These are phyloP conservation scores for Drosophila pallidifrons DNA, from an alignment of 1,140 invertebrate species.

Conservation along the genomic window DNA sequence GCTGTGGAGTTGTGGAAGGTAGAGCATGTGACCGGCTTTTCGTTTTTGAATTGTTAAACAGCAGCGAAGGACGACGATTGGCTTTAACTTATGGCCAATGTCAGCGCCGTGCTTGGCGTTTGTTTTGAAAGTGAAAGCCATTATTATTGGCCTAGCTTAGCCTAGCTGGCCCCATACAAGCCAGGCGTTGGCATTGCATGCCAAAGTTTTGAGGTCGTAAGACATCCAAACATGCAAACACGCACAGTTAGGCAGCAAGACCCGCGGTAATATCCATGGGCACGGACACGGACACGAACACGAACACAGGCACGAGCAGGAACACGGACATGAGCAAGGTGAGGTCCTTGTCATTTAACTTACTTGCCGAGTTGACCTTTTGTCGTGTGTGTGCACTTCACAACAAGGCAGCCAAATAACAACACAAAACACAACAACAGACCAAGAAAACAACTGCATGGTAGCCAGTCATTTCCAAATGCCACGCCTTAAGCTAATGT, in stretches of 20 bases:
- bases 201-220: constrained; percentile 75
- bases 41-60: constrained; percentile 65
- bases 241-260: constrained; percentile 52
- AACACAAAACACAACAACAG: constrained; percentile 5
- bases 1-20: background rate
- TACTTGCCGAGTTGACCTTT: constrained; percentile 76
- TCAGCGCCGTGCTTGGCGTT: constrained; percentile 47
- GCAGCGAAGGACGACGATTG: constrained; percentile 74
- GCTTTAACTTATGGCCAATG: constrained; percentile 51
- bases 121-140: constrained; percentile 83
- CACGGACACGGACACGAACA: constrained; percentile 14
- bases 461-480: constrained; percentile 59
- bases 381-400: constrained; percentile 62
- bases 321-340: constrained; percentile 58
- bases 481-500: constrained; percentile 70
- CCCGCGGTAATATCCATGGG: constrained; percentile 19
- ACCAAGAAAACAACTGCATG: constrained; percentile 45
- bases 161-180: constrained; percentile 5
- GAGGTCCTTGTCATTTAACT: constrained; percentile 82
- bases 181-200: constrained; percentile 62
- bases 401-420: constrained; percentile 22
- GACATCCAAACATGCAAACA: constrained; percentile 78
- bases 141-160: constrained; percentile 59
- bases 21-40: constrained; percentile 54
- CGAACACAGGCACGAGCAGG: constrained; percentile 1